Base-by-base conservation (phyloP, 2,113 vertebrate species). In the Neolamprologus variostigma region DNA sequence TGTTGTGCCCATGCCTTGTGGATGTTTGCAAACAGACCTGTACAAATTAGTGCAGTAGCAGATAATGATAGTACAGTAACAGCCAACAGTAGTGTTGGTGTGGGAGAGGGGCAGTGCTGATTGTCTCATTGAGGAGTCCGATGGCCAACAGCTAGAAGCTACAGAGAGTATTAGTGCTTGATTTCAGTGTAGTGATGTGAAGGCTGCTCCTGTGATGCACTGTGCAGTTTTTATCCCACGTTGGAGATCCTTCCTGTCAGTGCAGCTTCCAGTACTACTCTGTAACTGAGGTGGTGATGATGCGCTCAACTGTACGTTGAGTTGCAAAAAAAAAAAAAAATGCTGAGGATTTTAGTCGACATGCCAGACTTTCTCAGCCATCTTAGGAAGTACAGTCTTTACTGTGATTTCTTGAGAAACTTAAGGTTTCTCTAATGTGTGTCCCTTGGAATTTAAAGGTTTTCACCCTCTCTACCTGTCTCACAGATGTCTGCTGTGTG, bases 281-380 rank as follows among this genome's bases (percentile, higher is more conserved):
- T 73, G 37, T 73, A 3, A 42, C 1, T 17, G n/a, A 73, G 21
- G 40, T 45, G 21, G 14, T 73, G 8, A 73, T 73, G 37, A 45
- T 45, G 40, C 1, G 0, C 68, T 47, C 21, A 45, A 26, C 14
- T 73, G 2, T 45, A 73, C 0, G 1, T 28, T 23, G 59, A 63
- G 59, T 63, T 73, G 2, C 23, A 17, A 45, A 63, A 61, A 57
- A 4, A 31, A 59, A 19, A 11, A 23, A 33, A 63, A 63, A 63
- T 26, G 8, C 68, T 3, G 13, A 73, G 68, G 40, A 76, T 47
- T 47, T 76, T 45, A 47, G 42, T 47, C 1, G 1, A 31, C 42
- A 50, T 76, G 23, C 23, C 42, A 76, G 40, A 76, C 16, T 50
- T 76, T 17, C 71, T 76, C 2, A 76, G 71, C 71, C 40, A 28